Evolutionary conservation across 2,888 invertebrate genomes (phyloP).

Genomic region (Acronicta leporina): DNA sequence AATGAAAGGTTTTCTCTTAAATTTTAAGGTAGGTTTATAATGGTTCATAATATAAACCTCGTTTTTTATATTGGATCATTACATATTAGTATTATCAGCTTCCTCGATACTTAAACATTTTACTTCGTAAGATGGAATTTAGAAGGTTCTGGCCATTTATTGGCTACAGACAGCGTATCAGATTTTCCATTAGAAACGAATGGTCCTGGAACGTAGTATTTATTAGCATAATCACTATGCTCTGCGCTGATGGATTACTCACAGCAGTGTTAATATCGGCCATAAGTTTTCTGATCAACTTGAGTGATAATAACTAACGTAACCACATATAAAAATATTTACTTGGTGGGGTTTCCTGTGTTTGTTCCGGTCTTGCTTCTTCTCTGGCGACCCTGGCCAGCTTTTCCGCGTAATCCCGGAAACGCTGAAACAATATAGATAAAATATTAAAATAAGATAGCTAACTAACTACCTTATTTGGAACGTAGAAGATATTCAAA

Average conservation of each 20-base stretch:
- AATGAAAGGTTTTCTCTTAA: conserved; percentile 50
- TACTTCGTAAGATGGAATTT: too few relatives aligned
- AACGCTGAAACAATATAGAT: conserved; percentile 68
- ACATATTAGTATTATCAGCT: too few relatives aligned
- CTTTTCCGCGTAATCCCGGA: conserved; percentile 68
- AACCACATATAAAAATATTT: too few relatives aligned
- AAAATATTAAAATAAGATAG: conserved; percentile 1
- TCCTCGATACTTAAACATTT: too few relatives aligned
- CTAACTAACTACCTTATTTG: too few relatives aligned
- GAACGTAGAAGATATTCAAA: too few relatives aligned
- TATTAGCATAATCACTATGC: conserved; percentile 44
- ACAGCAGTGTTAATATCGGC: conserved; percentile 31
- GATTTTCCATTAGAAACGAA: conserved; percentile 29
- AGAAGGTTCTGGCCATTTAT: conserved; percentile 20
- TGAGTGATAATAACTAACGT: conserved; percentile 41
- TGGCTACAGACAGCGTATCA: conserved; percentile 11
- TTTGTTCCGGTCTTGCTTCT: conserved; percentile 67
- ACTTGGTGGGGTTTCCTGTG: conserved; percentile 40
- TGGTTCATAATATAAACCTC: too few relatives aligned
- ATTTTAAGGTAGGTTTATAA: conserved; percentile 24
- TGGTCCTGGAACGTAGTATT: conserved; percentile 3
- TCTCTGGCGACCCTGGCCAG: conserved; percentile 76
- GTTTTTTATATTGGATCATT: too few relatives aligned
- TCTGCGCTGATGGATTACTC: conserved; percentile 47
- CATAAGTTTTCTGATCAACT: conserved; percentile 45